phyloP scores from a whole-genome alignment of 2,113 vertebrate genomes.

The Leuciscus idus region DNA sequence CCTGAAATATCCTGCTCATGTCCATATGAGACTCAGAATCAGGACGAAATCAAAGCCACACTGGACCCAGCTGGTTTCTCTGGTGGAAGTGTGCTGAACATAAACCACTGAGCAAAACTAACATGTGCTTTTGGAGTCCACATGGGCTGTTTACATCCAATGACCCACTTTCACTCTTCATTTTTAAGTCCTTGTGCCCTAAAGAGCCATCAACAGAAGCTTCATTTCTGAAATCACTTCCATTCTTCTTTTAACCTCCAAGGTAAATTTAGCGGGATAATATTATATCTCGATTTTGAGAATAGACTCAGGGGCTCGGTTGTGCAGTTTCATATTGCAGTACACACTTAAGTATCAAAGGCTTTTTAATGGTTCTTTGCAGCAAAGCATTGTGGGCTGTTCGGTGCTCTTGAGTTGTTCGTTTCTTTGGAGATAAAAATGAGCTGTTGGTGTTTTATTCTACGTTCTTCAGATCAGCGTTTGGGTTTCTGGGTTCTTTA shows the following conservation, averaged over 20 bases:
- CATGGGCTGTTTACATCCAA: conserved; percentile 12
- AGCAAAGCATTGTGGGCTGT: neutral
- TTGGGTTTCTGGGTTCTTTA: neutral
- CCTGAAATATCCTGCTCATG: conserved; percentile 26
- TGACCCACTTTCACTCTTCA: conserved; percentile 26
- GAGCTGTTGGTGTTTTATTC: neutral
- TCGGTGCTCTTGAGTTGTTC: neutral
- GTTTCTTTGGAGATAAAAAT: neutral
- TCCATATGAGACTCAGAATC: conserved; percentile 24
- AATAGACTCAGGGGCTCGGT: conserved; percentile 20
- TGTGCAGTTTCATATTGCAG: neutral
- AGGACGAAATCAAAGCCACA: conserved; percentile 33
- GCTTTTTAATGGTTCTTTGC: neutral
- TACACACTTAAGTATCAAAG: neutral
- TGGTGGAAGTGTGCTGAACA: conserved; percentile 5
- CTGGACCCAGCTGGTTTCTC: conserved; percentile 23
- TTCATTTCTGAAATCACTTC: neutral
- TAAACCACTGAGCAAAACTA: neutral
- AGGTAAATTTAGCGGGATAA: conserved; percentile 6
- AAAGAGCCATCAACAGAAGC: conserved; percentile 18
- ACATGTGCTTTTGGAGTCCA: neutral
- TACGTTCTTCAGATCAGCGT: neutral
- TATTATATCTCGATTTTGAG: conserved; percentile 23
- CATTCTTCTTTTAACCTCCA: conserved; percentile 29
- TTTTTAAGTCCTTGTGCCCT: neutral